Evolutionary conservation across 2,888 invertebrate genomes (phyloP), one percentile per base, ranked within the genome.

Genomic region (Smittia aterrima): DNA sequence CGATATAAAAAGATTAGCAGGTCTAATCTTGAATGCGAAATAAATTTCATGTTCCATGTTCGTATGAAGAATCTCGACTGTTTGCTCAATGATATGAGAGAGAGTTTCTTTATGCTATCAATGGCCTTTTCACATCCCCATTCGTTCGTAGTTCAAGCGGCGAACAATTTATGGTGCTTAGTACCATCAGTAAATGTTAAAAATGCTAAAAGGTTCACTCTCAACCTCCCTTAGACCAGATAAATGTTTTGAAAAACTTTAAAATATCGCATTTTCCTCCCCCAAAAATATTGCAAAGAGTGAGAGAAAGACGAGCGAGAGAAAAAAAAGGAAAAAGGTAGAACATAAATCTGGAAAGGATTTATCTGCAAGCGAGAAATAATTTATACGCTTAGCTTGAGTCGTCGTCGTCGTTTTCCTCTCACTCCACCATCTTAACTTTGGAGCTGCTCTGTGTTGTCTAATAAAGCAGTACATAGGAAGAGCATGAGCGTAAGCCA

Each of bases 281-380:
- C 16, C 22, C 24, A 16, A 16, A n/a, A n/a, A 16, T 47, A 13
- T 47, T 47, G n/a, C 53, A 13, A 11, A 9, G 64, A 27, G 64
- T n/a, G n/a, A n/a, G n/a, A n/a, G n/a, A n/a, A n/a, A n/a, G n/a
- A n/a, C n/a, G 27, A 64, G 25, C 20, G 25, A 64, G 24, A 47
- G 47, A 38, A 38, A 47, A n/a, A 47, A 47, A 58, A 47, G n/a
- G 47, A 47, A 58, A 58, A 58, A 58, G 58, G 58, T 58, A 58
- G 54, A 71, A 54, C 72, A 72, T 72, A 72, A 72, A 72, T 72
- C 72, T 72, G 72, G 58, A 62, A 72, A 72, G 72, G 72, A 72
- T 72, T 72, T 72, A 72, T 72, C 72, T 72, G 20, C 70, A 20
- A 62, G 62, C 38, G 18, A 72, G 27, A 72, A 72, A 72, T 62